Percentiles rank a stretch among this genome's conserved stretches.
These are phyloP conservation scores for Agonum fuliginosum DNA, from an alignment of 2,888 invertebrate genomes.

Conservation along the genomic window DNA sequence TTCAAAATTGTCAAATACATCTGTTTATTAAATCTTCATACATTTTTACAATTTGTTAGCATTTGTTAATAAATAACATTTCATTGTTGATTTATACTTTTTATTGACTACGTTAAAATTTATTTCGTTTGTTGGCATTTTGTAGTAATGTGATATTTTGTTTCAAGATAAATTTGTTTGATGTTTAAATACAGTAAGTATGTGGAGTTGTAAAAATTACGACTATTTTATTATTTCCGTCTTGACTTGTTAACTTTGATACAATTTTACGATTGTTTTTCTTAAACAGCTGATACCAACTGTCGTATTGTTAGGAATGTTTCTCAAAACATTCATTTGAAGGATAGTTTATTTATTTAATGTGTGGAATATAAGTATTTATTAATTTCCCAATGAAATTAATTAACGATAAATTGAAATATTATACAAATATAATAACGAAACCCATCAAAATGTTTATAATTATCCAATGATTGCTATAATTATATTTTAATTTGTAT, in stretches of 20 bases:
- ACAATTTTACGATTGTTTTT: slow-evolving; percentile 23
- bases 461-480: too few relatives aligned
- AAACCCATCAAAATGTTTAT: too few relatives aligned
- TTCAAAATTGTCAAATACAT: slow-evolving; percentile 4
- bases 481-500: too few relatives aligned
- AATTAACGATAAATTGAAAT: too few relatives aligned
- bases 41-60: slow-evolving; percentile 1
- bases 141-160: neutral
- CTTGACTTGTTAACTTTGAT: neutral
- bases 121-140: neutral
- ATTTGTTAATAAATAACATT: slow-evolving; percentile 25
- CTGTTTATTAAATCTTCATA: slow-evolving; percentile 15
- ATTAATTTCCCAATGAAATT: too few relatives aligned
- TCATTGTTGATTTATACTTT: slow-evolving; percentile 17
- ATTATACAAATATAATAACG: too few relatives aligned
- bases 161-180: slow-evolving; percentile 34
- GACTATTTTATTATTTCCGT: slow-evolving; percentile 31
- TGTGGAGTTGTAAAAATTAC: slow-evolving; percentile 15
- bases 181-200: slow-evolving; percentile 27
- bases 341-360: too few relatives aligned
- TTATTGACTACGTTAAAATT: slow-evolving; percentile 14
- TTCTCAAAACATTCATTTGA: too few relatives aligned
- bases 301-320: too few relatives aligned
- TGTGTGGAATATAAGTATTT: too few relatives aligned
- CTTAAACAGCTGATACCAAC: slow-evolving; percentile 30